Evolutionary conservation across 2,888 invertebrate genomes (phyloP).

Genomic region (Pyrgus malvae): DNA sequence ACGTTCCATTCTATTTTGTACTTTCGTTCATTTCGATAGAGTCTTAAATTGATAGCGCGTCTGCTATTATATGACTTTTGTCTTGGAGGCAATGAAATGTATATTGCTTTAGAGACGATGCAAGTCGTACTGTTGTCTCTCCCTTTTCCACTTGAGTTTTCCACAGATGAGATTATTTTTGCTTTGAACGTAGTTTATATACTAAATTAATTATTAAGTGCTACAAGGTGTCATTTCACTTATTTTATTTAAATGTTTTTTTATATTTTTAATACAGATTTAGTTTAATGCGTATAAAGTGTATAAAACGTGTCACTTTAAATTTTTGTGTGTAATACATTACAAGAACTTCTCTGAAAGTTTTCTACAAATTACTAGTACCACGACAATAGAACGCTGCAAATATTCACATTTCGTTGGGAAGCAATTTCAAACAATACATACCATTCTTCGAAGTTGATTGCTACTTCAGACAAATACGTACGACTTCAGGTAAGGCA

Average conservation of each 20-base stretch:
- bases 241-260: background rate
- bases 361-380: too few relatives aligned
- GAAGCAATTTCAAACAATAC: too few relatives aligned
- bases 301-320: too few relatives aligned
- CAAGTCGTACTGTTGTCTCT: slow-evolving; percentile 47
- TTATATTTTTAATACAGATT: too few relatives aligned
- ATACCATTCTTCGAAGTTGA: too few relatives aligned
- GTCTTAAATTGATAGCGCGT: background rate
- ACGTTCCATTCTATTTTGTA: background rate
- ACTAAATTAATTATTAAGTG: background rate
- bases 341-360: too few relatives aligned
- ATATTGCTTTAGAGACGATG: slow-evolving; percentile 54
- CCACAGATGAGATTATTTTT: background rate
- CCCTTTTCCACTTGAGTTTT: slow-evolving; percentile 38
- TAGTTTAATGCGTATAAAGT: too few relatives aligned
- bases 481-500: too few relatives aligned
- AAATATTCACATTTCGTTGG: too few relatives aligned
- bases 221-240: background rate
- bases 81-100: slow-evolving; percentile 29
- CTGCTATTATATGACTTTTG: background rate
- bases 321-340: too few relatives aligned
- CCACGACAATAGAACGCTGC: too few relatives aligned
- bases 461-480: too few relatives aligned
- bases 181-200: background rate
- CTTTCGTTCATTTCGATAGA: background rate